Evolutionary conservation across 1,140 invertebrate species (phyloP).

Genomic region (Bombus terrestris): DNA sequence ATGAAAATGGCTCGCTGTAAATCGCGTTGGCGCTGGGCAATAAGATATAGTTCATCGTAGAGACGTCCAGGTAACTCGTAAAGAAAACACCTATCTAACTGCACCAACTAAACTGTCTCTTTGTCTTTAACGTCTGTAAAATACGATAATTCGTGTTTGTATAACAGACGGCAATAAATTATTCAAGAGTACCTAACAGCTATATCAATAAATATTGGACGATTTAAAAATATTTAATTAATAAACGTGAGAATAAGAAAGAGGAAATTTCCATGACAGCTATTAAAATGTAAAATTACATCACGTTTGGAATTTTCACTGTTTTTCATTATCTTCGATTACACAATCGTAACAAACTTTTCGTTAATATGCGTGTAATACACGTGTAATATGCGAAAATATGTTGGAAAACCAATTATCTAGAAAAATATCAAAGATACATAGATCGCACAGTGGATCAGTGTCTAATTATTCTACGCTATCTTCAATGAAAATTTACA

Average conservation of each 20-base stretch:
- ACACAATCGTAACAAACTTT: too few relatives aligned
- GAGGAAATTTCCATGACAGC: too few relatives aligned
- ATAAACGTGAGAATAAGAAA: not conserved
- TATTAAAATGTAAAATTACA: too few relatives aligned
- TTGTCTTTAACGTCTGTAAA: constrained; percentile 10
- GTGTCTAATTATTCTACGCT: too few relatives aligned
- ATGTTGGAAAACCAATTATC: too few relatives aligned
- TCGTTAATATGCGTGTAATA: too few relatives aligned
- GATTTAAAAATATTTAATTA: not conserved
- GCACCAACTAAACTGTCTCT: not conserved
- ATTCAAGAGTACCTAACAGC: not conserved
- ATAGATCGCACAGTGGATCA: too few relatives aligned
- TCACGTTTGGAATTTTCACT: too few relatives aligned
- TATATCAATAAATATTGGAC: not conserved
- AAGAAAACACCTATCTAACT: constrained; percentile 17
- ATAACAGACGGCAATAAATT: not conserved
- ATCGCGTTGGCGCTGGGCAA: constrained; percentile 38
- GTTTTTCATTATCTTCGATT: too few relatives aligned
- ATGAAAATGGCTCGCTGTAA: constrained; percentile 38
- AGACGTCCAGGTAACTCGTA: constrained; percentile 11
- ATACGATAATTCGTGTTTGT: not conserved
- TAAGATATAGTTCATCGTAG: constrained; percentile 57
- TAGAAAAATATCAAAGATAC: too few relatives aligned
- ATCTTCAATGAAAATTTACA: too few relatives aligned
- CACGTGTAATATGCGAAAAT: too few relatives aligned